phyloP scores from a whole-genome alignment of 2,797 vertebrate species.

The Muscicapa striata region DNA sequence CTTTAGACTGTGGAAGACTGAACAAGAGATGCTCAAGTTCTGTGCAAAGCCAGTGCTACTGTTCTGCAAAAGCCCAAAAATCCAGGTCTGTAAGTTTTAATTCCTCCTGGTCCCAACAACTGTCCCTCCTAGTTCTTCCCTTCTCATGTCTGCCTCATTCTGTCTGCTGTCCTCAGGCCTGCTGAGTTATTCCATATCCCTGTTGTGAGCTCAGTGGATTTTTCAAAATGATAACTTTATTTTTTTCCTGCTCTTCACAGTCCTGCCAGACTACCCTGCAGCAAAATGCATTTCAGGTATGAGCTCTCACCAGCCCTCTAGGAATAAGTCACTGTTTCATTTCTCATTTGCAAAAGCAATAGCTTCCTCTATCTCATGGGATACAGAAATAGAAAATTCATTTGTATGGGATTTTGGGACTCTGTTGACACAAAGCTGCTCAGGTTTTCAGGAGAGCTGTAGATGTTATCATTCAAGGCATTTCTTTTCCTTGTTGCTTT shows the following conservation, averaged over 20 bases:
- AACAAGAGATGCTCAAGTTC: neutral
- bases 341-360: conserved; percentile 11
- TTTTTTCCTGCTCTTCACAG: neutral
- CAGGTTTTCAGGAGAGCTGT: neutral
- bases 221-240: conserved; percentile 29
- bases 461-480: neutral
- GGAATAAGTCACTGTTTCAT: conserved; percentile 17
- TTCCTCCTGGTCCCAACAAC: fast-evolving
- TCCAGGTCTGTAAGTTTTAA: neutral
- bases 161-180: neutral
- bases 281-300: conserved; percentile 35
- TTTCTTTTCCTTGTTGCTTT: neutral
- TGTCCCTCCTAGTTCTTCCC: neutral
- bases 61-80: neutral
- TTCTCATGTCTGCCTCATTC: neutral
- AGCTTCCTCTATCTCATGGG: neutral
- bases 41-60: neutral
- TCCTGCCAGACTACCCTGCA: neutral
- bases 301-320: neutral
- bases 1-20: neutral
- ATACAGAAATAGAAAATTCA: neutral
- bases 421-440: neutral
- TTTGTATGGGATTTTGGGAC: neutral
- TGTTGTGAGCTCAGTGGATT: neutral
- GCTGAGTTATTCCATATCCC: neutral